A percentile compares a stretch with the other conserved stretches of the same genome.
phyloP scores from a whole-genome alignment of 2,797 vertebrate genomes.

The Coracias cyanogaster region DNA sequence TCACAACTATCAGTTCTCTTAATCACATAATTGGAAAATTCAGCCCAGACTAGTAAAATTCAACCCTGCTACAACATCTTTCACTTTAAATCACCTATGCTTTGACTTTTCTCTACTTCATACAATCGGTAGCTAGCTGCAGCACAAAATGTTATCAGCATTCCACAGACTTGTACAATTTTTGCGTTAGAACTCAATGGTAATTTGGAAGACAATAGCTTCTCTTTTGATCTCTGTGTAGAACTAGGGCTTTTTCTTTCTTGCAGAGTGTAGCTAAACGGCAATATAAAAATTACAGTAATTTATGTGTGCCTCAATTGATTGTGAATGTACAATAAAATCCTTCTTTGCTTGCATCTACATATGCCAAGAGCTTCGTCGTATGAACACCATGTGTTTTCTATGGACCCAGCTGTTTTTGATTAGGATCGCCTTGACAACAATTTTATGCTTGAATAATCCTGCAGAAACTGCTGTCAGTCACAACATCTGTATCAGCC shows the following conservation, averaged over 20 bases:
- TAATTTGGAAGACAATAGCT: slow-evolving; percentile 67
- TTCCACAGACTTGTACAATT: slow-evolving; percentile 60
- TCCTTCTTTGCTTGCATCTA: not conserved
- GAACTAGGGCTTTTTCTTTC: slow-evolving; percentile 52
- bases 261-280: slow-evolving; percentile 16
- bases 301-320: slow-evolving; percentile 29
- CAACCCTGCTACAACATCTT: not conserved
- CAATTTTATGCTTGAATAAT: slow-evolving; percentile 47
- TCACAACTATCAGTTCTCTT: not conserved
- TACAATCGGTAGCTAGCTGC: slow-evolving; percentile 25
- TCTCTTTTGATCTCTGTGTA: slow-evolving; percentile 53
- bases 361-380: not conserved
- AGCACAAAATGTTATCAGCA: slow-evolving; percentile 63
- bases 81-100: not conserved
- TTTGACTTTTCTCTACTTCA: slow-evolving; percentile 20
- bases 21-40: not conserved
- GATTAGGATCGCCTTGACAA: slow-evolving; percentile 40
- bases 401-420: slow-evolving; percentile 38
- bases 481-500: slow-evolving; percentile 31
- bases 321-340: slow-evolving; percentile 41
- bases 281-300: slow-evolving; percentile 21
- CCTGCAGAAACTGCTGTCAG: slow-evolving; percentile 27
- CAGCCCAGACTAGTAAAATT: not conserved
- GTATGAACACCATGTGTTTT: slow-evolving; percentile 29
- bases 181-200: slow-evolving; percentile 30